Evolutionary conservation across 1,140 invertebrate species (phyloP), one percentile per base, ranked within the genome.

Genomic region (Zelostemma sp.): DNA sequence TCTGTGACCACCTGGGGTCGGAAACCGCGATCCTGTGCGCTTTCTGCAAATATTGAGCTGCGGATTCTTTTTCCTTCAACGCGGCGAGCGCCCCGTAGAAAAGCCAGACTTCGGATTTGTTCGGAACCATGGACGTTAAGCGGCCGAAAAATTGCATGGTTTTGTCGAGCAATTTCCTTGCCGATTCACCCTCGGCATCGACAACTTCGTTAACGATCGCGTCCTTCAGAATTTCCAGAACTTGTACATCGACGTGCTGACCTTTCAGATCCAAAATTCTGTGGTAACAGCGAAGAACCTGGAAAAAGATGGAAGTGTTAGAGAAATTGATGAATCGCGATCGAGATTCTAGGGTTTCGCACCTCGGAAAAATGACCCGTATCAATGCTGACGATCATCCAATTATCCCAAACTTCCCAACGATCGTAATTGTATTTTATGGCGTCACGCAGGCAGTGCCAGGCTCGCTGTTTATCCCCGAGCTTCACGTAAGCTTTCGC

Each of bases 401-500:
- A 89, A 86, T 99, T 99, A 78, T 99, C 97, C 97, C 97, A 99
- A 0, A 99, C 89, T 88, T 95, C 93, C 96, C 97, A 98, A 81
- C 95, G 95, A 64, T 97, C 95, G 85, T 92, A 98, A 84, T 97
- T 96, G 86, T 92, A 97, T 81, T 95, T 94, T 0, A 98, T 80
- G 0, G 97, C 93, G 85, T 99, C 97, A 69, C 93, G 90, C 0
- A 97, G 80, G 14, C 93, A 91, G 49, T 89, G 89, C 85, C 93
- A 94, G 0, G 96, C 97, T 65, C 93, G 88, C 8, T 87, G 75
- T 86, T 97, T 98, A 70, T 99, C 91, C 0, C 93, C 91, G 48
- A 94, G 83, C 74, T 95, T 93, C 5, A 97, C 91, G 73, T 98
- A 96, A 2, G 94, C 95, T 80, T 97, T 96, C 8, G 95, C 94